A percentile compares a stretch with the other conserved stretches of the same genome.
phyloP scores from a whole-genome alignment of 1,140 invertebrate species.

The Pseudomyrmex cubaensis region DNA sequence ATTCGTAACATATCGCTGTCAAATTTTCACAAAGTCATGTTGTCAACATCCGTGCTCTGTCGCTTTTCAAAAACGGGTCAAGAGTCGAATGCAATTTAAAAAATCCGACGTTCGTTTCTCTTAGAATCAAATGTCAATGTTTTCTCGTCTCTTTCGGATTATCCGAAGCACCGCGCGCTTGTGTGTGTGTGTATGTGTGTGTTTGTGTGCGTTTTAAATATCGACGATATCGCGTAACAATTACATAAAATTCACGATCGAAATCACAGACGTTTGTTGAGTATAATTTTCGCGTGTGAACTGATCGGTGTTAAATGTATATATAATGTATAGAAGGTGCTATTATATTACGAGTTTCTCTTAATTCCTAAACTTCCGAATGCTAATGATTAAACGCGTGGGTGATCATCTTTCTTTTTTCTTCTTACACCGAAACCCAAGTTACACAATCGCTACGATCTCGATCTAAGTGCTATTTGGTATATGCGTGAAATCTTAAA shows the following conservation, averaged over 20 bases:
- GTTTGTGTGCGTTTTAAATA: background rate
- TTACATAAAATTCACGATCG: constrained; percentile 14
- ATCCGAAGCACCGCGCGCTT: background rate
- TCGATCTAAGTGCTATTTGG: constrained; percentile 42
- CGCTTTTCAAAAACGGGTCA: constrained; percentile 17
- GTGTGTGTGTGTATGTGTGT: background rate
- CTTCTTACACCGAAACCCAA: background rate
- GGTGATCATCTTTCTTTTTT: constrained; percentile 20
- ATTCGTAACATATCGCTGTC: constrained; percentile 64
- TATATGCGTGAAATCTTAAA: constrained; percentile 20
- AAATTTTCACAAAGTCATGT: constrained; percentile 27
- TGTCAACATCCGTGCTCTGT: background rate
- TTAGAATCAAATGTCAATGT: constrained; percentile 5
- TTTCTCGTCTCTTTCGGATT: constrained; percentile 12
- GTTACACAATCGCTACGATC: constrained; percentile 13
- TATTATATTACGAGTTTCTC: background rate
- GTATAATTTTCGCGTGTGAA: background rate
- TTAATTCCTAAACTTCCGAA: constrained; percentile 27
- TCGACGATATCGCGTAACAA: background rate
- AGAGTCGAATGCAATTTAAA: background rate
- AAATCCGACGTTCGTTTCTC: background rate
- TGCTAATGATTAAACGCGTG: constrained; percentile 41
- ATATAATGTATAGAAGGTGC: background rate
- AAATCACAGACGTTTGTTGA: constrained; percentile 43
- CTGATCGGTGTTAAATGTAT: background rate